Base-by-base conservation (phyloP, 2,888 invertebrate genomes). In the Magallana nippona region DNA sequence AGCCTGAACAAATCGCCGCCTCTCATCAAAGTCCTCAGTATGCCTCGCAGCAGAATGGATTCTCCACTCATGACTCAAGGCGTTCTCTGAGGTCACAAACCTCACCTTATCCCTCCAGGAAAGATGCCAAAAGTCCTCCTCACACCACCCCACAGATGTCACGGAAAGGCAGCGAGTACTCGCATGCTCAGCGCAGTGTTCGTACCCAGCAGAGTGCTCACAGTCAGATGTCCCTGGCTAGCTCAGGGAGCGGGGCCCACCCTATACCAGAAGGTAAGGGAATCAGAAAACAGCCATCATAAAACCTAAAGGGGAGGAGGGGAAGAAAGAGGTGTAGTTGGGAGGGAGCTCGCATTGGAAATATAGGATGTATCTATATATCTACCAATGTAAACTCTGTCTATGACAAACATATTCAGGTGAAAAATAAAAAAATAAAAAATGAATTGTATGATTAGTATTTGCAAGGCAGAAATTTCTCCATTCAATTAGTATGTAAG, bases 201-300 rank as follows among this genome's bases (percentile, higher is more conserved):
- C 80, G 81, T 5, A 63, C 84, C 3, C 78, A 81, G n/a, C 57
- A 55, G 78, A 88, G 87, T 62, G 55, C 22, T 8, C 85, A 82
- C 11, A 88, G 88, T 82, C 85, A 85, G 11, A 82, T 84, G 15
- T 89, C 89, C 13, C 84, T 84, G 80, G 82, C 86, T 22, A 88
- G 88, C 77, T 84, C 83, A 44, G 55, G 87, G 1, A 88, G 87
- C 84, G 89, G 88, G 60, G 63, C 84, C 27, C 84, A 84, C 62
- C 84, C 84, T 19, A 80, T 84, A 44, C 84, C 84, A 58, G 84
- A 84, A 62, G 84, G 84, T 84, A 77, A 32, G 82, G 15, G n/a
- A 44, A 3, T 44, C 8, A 15, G 13, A 44, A 8, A 44, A 44
- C 8, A 8, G 44, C 8, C 8, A 44, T 44, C 44, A 44, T 44